Percentiles rank a stretch among this genome's conserved stretches.
These are phyloP conservation scores for Cecropterus lyciades DNA, from an alignment of 1,140 invertebrate species.

Conservation along the genomic window DNA sequence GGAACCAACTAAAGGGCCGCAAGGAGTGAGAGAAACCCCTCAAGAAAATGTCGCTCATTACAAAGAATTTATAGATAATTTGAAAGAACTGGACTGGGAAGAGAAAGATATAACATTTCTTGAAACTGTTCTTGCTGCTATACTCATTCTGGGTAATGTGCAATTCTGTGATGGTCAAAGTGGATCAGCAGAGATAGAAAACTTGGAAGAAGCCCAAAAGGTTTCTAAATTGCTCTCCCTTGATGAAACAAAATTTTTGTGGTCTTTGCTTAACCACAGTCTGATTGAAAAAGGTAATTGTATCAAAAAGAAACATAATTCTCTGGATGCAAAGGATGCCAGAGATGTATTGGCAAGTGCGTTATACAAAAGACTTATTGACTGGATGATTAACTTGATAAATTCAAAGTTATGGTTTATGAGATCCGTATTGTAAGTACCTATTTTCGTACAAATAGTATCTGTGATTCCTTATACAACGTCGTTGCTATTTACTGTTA, in stretches of 20 bases:
- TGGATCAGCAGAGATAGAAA: conserved; percentile 88
- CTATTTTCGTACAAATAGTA: too few species aligned
- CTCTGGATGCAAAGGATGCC: conserved; percentile 90
- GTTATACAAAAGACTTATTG: conserved; percentile 92
- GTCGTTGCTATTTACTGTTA: too few species aligned
- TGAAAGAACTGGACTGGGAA: conserved; percentile 89
- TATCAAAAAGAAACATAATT: conserved; percentile 90
- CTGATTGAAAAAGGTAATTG: conserved; percentile 92
- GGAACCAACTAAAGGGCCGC: conserved; percentile 79
- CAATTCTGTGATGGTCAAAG: conserved; percentile 88
- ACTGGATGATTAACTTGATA: conserved; percentile 94
- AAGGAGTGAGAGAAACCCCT: conserved; percentile 85
- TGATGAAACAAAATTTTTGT: conserved; percentile 92
- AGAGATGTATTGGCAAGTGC: conserved; percentile 91
- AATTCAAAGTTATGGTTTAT: conserved; percentile 92
- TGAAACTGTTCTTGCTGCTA: conserved; percentile 90
- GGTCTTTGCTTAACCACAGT: conserved; percentile 94
- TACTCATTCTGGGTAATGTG: conserved; percentile 93
- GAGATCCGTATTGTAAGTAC: conserved; percentile 92
- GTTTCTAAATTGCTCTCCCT: conserved; percentile 91
- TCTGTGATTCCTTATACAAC: too few species aligned
- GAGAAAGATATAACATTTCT: conserved; percentile 89
- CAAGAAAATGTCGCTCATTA: conserved; percentile 86
- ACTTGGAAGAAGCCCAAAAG: conserved; percentile 88
- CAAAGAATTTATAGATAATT: conserved; percentile 85